These are phyloP conservation scores for Crenichthys baileyi DNA, from an alignment of 2,797 vertebrate species.

Conservation along the genomic window DNA sequence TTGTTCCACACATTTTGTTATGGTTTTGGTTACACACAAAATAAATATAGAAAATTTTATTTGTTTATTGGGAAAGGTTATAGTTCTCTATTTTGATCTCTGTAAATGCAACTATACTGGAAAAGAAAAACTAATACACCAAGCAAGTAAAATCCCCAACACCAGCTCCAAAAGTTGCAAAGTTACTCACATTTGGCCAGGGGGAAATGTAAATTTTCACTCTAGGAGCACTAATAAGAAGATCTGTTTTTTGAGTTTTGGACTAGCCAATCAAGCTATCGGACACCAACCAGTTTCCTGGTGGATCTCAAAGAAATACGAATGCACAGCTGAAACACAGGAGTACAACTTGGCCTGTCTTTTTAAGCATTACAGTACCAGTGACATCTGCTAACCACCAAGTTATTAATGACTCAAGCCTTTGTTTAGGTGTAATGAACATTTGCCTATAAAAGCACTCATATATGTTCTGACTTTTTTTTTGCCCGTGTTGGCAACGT, in stretches of 20 bases:
- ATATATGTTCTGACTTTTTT: slow-evolving; percentile 60
- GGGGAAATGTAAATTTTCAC: neutral
- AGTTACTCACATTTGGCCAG: neutral
- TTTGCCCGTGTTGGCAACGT: slow-evolving; percentile 55
- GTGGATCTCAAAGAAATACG: slow-evolving; percentile 1
- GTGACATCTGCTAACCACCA: neutral
- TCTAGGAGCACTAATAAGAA: neutral
- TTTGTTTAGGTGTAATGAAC: slow-evolving; percentile 42
- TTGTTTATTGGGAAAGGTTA: neutral
- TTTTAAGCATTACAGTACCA: slow-evolving; percentile 6
- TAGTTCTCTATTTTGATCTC: neutral
- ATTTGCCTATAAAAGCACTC: slow-evolving; percentile 37
- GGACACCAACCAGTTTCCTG: neutral
- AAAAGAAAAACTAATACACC: neutral
- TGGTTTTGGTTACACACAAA: neutral
- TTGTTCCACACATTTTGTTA: neutral
- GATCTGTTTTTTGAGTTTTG: neutral
- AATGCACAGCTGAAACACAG: neutral
- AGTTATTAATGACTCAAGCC: slow-evolving; percentile 28
- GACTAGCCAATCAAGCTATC: neutral
- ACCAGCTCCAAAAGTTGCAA: neutral
- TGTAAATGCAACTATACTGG: neutral
- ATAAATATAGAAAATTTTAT: too few species aligned
- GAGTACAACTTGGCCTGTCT: neutral
- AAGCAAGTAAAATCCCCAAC: neutral